phyloP scores from a whole-genome alignment of 1,140 invertebrate genomes.

The Plutomurus gul region DNA sequence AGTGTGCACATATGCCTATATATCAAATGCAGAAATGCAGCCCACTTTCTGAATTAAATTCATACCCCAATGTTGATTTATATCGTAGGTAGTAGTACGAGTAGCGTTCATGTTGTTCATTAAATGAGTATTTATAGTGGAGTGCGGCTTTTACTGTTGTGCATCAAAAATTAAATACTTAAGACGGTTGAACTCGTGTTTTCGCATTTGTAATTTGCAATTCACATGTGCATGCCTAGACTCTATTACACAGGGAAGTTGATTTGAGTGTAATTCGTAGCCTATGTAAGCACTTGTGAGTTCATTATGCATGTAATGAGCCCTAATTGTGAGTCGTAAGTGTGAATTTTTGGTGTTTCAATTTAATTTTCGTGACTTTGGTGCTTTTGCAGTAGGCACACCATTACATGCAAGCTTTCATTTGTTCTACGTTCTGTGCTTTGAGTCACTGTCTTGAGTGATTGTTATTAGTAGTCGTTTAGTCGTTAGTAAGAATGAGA shows the following conservation, averaged over 20 bases:
- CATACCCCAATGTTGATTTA: too few species aligned
- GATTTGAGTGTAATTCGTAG: constrained; percentile 7
- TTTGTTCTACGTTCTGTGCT: constrained; percentile 2
- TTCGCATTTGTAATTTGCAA: constrained; percentile 6
- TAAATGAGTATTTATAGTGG: too few species aligned
- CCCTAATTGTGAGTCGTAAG: constrained; percentile 40
- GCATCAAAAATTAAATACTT: background rate
- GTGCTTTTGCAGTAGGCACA: background rate
- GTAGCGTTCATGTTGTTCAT: too few species aligned
- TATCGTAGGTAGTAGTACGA: too few species aligned
- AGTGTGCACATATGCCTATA: too few species aligned
- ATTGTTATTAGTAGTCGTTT: background rate
- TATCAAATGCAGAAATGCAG: too few species aligned
- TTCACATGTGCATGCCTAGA: constrained; percentile 26
- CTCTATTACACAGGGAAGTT: constrained; percentile 13
- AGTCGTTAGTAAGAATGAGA: background rate
- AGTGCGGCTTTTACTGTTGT: background rate
- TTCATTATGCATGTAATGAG: constrained; percentile 46
- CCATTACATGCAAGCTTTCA: background rate
- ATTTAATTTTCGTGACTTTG: background rate
- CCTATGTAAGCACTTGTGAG: background rate
- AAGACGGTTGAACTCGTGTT: background rate
- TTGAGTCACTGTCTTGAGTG: background rate
- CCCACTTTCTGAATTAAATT: too few species aligned
- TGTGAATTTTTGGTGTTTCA: constrained; percentile 42